Evolutionary conservation across 2,888 invertebrate genomes (phyloP).

Genomic region (Clunio marinus): DNA sequence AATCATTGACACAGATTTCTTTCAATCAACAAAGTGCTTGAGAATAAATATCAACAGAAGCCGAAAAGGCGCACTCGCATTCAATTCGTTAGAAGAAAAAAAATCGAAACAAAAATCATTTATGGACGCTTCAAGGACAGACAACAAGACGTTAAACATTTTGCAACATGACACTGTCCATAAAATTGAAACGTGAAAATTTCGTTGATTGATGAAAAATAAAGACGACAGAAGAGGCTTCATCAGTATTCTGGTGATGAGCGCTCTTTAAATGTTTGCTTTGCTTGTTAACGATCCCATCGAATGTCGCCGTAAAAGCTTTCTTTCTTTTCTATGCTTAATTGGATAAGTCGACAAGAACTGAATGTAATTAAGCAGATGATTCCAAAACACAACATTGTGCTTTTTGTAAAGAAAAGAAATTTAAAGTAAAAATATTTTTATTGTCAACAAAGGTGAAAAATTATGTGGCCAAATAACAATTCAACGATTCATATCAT

Average conservation of each 20-base stretch:
- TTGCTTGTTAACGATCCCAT: not conserved
- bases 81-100: not conserved
- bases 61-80: not conserved
- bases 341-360: not conserved
- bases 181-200: not conserved
- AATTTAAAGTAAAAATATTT: no score
- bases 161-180: not conserved
- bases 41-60: not conserved
- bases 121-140: conserved; percentile 3
- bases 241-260: not conserved
- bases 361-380: conserved; percentile 16
- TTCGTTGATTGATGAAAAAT: not conserved
- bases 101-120: not conserved
- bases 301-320: not conserved
- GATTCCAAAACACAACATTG: not conserved
- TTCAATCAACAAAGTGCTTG: no score
- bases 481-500: not conserved
- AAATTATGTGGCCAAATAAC: not conserved
- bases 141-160: not conserved
- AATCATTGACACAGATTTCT: conserved; percentile 15
- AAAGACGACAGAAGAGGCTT: no score
- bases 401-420: no score
- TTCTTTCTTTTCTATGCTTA: not conserved
- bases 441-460: not conserved
- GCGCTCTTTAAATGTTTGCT: not conserved